phyloP scores from a whole-genome alignment of 2,888 invertebrate genomes.

The Drosophila subquinaria region DNA sequence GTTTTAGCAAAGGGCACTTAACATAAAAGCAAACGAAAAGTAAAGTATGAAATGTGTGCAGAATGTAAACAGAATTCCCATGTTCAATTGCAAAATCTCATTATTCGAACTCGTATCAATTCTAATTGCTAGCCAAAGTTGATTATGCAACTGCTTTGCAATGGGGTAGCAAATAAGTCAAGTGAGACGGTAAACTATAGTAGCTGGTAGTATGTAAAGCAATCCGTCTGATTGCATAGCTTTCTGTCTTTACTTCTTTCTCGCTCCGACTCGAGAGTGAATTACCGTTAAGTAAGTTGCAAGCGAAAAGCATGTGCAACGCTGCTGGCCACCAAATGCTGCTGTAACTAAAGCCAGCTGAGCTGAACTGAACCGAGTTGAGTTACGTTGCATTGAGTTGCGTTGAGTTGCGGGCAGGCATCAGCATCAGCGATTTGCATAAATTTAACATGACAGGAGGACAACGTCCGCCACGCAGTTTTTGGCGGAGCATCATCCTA shows the following conservation, averaged over 20 bases:
- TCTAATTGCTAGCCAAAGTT: slow-evolving; percentile 67
- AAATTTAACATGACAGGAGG: slow-evolving; percentile 67
- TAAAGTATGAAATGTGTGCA: slow-evolving; percentile 9
- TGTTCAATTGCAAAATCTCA: slow-evolving; percentile 36
- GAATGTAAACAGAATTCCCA: not conserved
- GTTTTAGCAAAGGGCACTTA: slow-evolving; percentile 23
- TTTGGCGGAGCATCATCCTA: slow-evolving; percentile 52
- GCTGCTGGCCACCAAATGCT: slow-evolving; percentile 28
- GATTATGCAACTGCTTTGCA: slow-evolving; percentile 51
- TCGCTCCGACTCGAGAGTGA: slow-evolving; percentile 45
- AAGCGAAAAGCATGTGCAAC: slow-evolving; percentile 51
- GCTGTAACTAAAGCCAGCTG: slow-evolving; percentile 2
- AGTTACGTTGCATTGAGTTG: not conserved
- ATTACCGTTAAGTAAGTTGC: slow-evolving; percentile 70
- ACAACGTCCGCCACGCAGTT: slow-evolving; percentile 65
- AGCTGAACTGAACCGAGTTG: not conserved
- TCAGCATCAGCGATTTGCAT: slow-evolving; percentile 74
- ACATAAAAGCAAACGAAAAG: not conserved
- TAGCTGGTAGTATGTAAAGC: slow-evolving; percentile 38
- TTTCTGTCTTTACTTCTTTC: not conserved
- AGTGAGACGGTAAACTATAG: slow-evolving; percentile 53
- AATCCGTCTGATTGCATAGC: slow-evolving; percentile 60
- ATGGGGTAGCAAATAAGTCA: slow-evolving; percentile 53
- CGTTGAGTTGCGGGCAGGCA: slow-evolving; percentile 40
- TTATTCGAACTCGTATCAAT: slow-evolving; percentile 35